Evolutionary conservation across 2,888 invertebrate genomes (phyloP), one percentile per base, ranked within the genome.

Genomic region (Ochlodes sylvanus): DNA sequence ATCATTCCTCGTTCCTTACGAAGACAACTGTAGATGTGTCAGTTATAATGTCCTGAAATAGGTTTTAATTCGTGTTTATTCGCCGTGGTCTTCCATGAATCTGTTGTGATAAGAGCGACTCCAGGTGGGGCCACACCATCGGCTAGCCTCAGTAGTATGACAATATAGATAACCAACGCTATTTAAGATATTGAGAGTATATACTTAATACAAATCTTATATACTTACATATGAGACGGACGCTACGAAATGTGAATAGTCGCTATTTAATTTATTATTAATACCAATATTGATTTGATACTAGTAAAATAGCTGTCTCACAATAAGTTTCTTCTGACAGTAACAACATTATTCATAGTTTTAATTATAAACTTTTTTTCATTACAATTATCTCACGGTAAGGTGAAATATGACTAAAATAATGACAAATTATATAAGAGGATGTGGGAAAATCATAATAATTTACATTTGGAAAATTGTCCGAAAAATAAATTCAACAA

Each of bases 121-220:
- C 12, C 79, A 79, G 76, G 78, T 77, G 79, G 76, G 75, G 77
- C 72, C 73, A 72, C 71, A 41, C 70, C 72, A 72, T 77, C 77
- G 77, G 82, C 76, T 72, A 82, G 86, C 87, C 85, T 88, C 86
- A 78, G 82, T 90, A 91, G 89, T 82, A 87, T 89, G 91, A 92
- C 91, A 92, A 90, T 91, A 91, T 90, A 90, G 85, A 84, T 81
- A 87, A 88, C 79, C 82, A 85, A 82, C 73, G 84, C 85, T 88
- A 85, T 81, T 83, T 65, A 69, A 65, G 47, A 42, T 56, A 34
- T 47, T 68, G 38, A 56, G 38, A 44, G 60, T 72, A 34, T 1
- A 7, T 38, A 70, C 17, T 56, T 81, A 83, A 80, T 84, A 81
- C 79, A 80, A 82, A 83, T 83, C 84, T 75, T 88, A 87, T 86